phyloP scores from a whole-genome alignment of 2,888 invertebrate genomes.

The Mythimna vitellina region DNA sequence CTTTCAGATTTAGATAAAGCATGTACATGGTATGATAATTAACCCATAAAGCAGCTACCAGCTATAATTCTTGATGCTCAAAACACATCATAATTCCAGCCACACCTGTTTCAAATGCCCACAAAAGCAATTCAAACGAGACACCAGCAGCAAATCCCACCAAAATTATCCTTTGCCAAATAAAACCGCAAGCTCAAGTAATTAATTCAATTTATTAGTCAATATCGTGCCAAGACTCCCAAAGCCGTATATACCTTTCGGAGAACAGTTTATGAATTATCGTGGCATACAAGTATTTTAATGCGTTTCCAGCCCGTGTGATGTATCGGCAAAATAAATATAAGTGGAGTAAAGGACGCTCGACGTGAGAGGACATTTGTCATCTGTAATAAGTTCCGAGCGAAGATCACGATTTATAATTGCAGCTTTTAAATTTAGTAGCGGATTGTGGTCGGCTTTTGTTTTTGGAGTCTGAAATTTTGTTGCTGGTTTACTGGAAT shows the following conservation, averaged over 20 bases:
- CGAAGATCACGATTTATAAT: slow-evolving; percentile 70
- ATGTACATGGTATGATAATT: slow-evolving; percentile 28
- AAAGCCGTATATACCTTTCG: slow-evolving; percentile 61
- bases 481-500: slow-evolving; percentile 35
- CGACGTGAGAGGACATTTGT: slow-evolving; percentile 70
- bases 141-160: slow-evolving; percentile 59
- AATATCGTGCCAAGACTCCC: slow-evolving; percentile 71
- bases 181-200: slow-evolving; percentile 66
- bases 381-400: slow-evolving; percentile 75
- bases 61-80: slow-evolving; percentile 41
- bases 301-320: slow-evolving; percentile 76
- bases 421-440: slow-evolving; percentile 61
- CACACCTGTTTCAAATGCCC: slow-evolving; percentile 61
- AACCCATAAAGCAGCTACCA: slow-evolving; percentile 28
- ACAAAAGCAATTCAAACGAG: slow-evolving; percentile 61
- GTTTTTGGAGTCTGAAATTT: slow-evolving; percentile 43
- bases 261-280: slow-evolving; percentile 76
- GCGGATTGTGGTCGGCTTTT: slow-evolving; percentile 43
- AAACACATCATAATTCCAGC: slow-evolving; percentile 52
- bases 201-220: slow-evolving; percentile 79
- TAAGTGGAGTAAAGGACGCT: slow-evolving; percentile 55
- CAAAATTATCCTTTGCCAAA: slow-evolving; percentile 65
- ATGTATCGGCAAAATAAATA: slow-evolving; percentile 78
- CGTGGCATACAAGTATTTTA: slow-evolving; percentile 83
- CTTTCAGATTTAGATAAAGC: slow-evolving; percentile 27